Conservation (phyloP, 2,888 invertebrate species). For the Mechanitis mazaeus region DNA sequence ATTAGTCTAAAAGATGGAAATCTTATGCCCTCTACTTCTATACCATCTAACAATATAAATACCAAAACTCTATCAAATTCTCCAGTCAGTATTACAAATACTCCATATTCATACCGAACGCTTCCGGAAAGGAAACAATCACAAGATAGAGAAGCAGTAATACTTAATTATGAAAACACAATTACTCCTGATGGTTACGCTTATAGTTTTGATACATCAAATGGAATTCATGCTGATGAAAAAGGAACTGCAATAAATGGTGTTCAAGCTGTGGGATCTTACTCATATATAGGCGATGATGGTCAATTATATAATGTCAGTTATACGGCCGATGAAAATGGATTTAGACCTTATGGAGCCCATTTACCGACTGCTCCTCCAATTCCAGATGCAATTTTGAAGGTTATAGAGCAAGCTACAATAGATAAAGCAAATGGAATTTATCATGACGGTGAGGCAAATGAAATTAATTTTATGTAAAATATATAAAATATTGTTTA, state of each 20-base stretch:
- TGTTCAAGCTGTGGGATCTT: slow-evolving; percentile 54
- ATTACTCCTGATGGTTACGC: slow-evolving; percentile 51
- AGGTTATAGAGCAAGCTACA: slow-evolving; percentile 52
- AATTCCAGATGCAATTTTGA: slow-evolving; percentile 57
- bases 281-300: slow-evolving; percentile 63
- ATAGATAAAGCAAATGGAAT: slow-evolving; percentile 50
- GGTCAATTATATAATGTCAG: slow-evolving; percentile 53
- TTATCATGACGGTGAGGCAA: slow-evolving; percentile 52
- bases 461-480: not conserved
- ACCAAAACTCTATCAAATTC: not conserved
- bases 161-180: slow-evolving; percentile 49
- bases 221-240: slow-evolving; percentile 62
- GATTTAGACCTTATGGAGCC: slow-evolving; percentile 56
- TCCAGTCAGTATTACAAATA: not conserved
- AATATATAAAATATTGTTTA: not conserved
- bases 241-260: slow-evolving; percentile 53
- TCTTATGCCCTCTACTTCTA: not conserved
- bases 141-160: slow-evolving; percentile 45
- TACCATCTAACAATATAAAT: not conserved
- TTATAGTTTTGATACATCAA: slow-evolving; percentile 60
- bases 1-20: too few relatives aligned
- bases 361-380: slow-evolving; percentile 65
- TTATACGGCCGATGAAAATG: slow-evolving; percentile 65
- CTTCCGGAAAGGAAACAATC: slow-evolving; percentile 44
- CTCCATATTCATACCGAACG: not conserved